Base-by-base conservation (phyloP, 2,113 vertebrate species). In the Microtus pennsylvanicus region DNA sequence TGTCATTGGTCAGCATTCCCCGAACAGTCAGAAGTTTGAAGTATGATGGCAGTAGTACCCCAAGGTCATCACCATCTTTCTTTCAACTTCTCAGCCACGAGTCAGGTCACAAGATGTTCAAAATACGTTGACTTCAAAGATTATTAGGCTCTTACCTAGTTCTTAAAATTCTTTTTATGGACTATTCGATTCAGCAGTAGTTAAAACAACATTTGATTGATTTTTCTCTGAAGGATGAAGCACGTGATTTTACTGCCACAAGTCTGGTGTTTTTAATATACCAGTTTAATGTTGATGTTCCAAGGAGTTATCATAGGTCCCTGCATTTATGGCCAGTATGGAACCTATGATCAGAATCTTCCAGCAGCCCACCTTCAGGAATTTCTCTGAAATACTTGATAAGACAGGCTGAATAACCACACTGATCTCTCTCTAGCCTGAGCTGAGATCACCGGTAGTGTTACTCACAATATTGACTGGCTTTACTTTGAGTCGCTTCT, bases 1-100 rank as follows among this genome's bases (percentile, higher is more conserved):
- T 33, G 16, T 67, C 69, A 91, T 94, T 50, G 69, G 63, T 97
- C 67, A 65, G 87, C 22, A 77, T 85, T 47, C 24, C 89, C 55
- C 21, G 21, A 58, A 67, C 8, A 26, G 89, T 88, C 30, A 65
- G 63, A 90, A 89, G 33, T 95, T 90, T 94, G 77, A 88, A 70
- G 67, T 94, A 91, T 70, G 92, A 82, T 89, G 90, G 42, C 55
- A 89, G 10, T 65, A 47, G 89, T 74, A 22, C 4, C 35, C n/a
- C 47, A 94, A 82, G 13, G 87, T 52, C n/a, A 85, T 87, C 87
- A 80, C 63, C 52, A 67, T 76, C 90, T 93, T 55, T 94, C 26
- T 97, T 93, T 67, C 69, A 74, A 92, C 63, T 96, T 95, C 91
- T 95, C 61, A 70, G 21, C 55, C 82, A 96, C 42, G 89, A 67